Evolutionary conservation across 2,888 invertebrate species (phyloP).

Genomic region (Dolomedes plantarius): DNA sequence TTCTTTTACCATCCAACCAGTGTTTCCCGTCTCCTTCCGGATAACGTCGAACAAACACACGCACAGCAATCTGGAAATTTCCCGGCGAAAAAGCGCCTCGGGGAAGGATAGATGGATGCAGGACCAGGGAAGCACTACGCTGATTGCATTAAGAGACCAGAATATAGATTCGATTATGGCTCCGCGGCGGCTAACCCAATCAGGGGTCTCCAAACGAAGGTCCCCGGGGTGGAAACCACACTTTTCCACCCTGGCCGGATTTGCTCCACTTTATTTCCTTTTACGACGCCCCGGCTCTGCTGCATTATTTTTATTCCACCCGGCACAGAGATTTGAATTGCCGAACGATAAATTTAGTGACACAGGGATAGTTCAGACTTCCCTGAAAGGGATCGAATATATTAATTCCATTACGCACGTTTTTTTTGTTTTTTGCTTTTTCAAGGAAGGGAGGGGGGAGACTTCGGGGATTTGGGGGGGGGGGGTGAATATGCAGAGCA

Average conservation of each 20-base stretch:
- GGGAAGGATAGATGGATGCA: background rate
- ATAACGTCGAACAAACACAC: background rate
- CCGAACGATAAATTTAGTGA: constrained; percentile 2
- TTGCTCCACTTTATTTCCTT: constrained; percentile 34
- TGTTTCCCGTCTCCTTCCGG: background rate
- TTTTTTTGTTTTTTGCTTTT: no score
- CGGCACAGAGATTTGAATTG: constrained; percentile 3
- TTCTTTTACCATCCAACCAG: no score
- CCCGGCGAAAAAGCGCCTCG: constrained; percentile 12
- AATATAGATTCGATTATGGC: constrained; percentile 66
- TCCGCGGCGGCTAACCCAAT: constrained; percentile 50
- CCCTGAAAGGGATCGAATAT: background rate
- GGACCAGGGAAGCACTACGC: constrained; percentile 11
- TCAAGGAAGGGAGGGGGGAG: no score
- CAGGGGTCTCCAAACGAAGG: constrained; percentile 40
- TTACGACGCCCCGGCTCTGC: background rate
- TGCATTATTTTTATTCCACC: background rate
- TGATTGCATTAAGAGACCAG: constrained; percentile 64
- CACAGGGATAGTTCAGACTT: no score
- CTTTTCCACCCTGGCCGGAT: constrained; percentile 8
- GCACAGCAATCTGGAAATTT: constrained; percentile 7
- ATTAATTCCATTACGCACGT: background rate
- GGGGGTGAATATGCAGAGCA: no score
- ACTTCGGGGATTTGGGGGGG: no score
- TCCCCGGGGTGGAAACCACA: background rate